These are phyloP conservation scores for Xiphophorus birchmanni DNA, from an alignment of 2,797 vertebrate species.

Conservation along the genomic window DNA sequence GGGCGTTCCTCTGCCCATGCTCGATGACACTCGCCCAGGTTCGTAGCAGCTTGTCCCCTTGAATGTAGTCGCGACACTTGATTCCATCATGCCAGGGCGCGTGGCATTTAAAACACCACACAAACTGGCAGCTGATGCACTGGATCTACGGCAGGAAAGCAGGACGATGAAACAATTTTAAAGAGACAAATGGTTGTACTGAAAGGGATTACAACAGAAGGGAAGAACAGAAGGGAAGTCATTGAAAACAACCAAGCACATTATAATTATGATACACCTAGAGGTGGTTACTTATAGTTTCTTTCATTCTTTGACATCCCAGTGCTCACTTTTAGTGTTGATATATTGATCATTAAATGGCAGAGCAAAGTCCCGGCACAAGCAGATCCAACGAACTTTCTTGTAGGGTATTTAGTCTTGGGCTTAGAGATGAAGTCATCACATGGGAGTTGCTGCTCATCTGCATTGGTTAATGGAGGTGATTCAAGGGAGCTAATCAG, in stretches of 20 bases:
- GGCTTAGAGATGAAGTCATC: not conserved
- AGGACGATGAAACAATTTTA: not conserved
- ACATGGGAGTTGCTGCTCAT: not conserved
- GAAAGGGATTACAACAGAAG: not conserved
- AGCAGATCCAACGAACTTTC: not conserved
- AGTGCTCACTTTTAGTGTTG: not conserved
- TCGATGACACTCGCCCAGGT: conserved; percentile 96
- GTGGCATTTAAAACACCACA: conserved; percentile 99
- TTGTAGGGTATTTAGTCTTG: not conserved
- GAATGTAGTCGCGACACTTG: conserved; percentile 95
- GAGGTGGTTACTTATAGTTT: not conserved
- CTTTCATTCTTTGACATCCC: not conserved
- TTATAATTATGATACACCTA: not conserved
- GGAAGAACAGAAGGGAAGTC: not conserved
- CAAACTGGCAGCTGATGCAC: conserved; percentile 94
- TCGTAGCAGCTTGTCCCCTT: conserved; percentile 94
- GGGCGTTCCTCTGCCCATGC: conserved; percentile 96
- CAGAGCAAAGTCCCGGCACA: not conserved
- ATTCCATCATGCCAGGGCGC: conserved; percentile 97
- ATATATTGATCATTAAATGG: not conserved
- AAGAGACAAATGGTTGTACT: not conserved
- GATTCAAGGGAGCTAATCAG: not conserved
- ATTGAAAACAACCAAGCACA: not conserved
- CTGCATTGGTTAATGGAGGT: not conserved
- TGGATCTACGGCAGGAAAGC: conserved; percentile 83